These are phyloP conservation scores for Phengaris alcon DNA, from an alignment of 2,888 invertebrate genomes.

Conservation along the genomic window DNA sequence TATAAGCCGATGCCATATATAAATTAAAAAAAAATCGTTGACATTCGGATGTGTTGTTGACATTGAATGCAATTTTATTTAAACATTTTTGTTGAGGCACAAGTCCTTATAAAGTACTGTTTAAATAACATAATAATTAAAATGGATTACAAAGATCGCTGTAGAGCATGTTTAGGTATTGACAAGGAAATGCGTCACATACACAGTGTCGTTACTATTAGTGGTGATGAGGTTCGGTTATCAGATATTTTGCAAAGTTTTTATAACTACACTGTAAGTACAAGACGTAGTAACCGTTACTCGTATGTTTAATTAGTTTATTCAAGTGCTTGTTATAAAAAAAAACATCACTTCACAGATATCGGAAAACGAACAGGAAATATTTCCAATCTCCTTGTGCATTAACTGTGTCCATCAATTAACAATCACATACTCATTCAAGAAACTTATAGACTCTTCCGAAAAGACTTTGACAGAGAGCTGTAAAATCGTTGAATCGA, in stretches of 20 bases:
- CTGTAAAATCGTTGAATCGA: conserved; percentile 44
- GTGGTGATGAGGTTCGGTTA: conserved; percentile 57
- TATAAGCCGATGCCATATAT: too few species aligned
- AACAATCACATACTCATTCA: conserved; percentile 70
- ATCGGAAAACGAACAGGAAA: conserved; percentile 48
- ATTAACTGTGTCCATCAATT: conserved; percentile 70
- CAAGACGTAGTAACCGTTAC: too few species aligned
- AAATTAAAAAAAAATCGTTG: too few species aligned
- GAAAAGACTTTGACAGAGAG: conserved; percentile 53
- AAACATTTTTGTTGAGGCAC: too few species aligned
- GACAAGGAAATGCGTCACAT: conserved; percentile 64
- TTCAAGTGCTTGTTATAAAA: neutral
- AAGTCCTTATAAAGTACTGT: too few species aligned
- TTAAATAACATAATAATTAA: neutral
- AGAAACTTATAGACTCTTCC: conserved; percentile 64
- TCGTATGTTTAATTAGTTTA: neutral
- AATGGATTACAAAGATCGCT: conserved; percentile 61
- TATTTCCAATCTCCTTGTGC: conserved; percentile 59
- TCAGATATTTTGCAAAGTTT: conserved; percentile 64
- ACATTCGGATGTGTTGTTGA: too few species aligned
- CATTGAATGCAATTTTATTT: too few species aligned
- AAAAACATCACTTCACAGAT: conserved; percentile 42
- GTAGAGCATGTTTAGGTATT: conserved; percentile 63
- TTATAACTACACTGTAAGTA: conserved; percentile 62
- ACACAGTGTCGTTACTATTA: conserved; percentile 54